These are phyloP conservation scores for Bujurquina vittata DNA, from an alignment of 2,113 vertebrate species.

Conservation along the genomic window DNA sequence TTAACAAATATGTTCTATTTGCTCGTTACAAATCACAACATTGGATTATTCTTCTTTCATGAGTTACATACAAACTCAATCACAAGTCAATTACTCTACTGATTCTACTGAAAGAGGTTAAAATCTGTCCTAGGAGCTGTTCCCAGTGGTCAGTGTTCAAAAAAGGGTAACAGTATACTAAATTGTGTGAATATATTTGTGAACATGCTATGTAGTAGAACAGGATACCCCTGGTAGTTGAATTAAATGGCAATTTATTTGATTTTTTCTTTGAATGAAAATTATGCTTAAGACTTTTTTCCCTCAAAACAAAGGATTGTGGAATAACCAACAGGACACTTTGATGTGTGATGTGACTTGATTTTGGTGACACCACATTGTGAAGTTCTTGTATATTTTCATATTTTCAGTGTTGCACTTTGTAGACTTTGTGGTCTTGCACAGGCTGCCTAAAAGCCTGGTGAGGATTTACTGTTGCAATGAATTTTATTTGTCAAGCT, in stretches of 20 bases:
- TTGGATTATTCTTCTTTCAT: too few species aligned
- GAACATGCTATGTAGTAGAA: neutral
- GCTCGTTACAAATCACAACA: too few species aligned
- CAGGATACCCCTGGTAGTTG: neutral
- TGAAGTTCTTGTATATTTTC: neutral
- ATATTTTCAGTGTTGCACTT: neutral
- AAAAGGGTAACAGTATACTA: neutral
- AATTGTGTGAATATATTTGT: neutral
- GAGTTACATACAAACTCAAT: neutral
- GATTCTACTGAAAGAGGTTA: too few species aligned
- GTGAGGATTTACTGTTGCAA: neutral
- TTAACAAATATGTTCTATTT: neutral
- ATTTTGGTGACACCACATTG: neutral
- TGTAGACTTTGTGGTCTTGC: neutral
- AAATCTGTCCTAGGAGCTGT: neutral
- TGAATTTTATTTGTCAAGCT: neutral
- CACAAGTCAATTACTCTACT: neutral
- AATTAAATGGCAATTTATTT: neutral
- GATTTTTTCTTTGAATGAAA: neutral
- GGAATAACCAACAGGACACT: neutral
- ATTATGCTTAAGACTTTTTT: neutral
- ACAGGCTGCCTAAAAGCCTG: neutral
- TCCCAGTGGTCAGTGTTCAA: neutral
- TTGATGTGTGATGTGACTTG: neutral
- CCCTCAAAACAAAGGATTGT: neutral